Percentiles rank a stretch among this genome's conserved stretches.
phyloP scores from a whole-genome alignment of 2,113 vertebrate genomes.

The Pseudolaguvia tuberculata region DNA sequence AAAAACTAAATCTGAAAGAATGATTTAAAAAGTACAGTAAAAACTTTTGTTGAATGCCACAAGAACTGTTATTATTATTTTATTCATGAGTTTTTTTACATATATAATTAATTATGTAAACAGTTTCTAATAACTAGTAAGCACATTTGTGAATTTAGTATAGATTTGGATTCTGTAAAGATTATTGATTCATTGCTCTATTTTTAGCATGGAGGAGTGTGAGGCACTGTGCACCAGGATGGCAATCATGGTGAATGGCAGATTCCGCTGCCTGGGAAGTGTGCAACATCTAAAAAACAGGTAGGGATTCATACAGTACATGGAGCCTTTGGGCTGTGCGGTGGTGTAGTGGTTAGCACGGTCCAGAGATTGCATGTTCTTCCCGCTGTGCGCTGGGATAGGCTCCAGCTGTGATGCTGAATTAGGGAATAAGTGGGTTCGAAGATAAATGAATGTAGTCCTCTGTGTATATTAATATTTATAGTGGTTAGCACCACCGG shows the following conservation, averaged over 20 bases:
- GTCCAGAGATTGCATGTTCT: too few relatives aligned
- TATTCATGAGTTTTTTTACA: background rate
- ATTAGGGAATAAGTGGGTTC: too few relatives aligned
- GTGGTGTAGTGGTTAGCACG: too few relatives aligned
- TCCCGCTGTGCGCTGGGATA: too few relatives aligned
- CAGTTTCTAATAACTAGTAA: background rate
- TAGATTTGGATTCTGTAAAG: background rate
- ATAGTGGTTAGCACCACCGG: too few relatives aligned
- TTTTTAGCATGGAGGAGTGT: constrained; percentile 94
- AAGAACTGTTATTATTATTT: background rate
- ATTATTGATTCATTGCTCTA: constrained; percentile 14
- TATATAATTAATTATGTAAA: background rate
- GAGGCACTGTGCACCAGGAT: constrained; percentile 96
- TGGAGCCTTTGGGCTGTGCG: too few relatives aligned
- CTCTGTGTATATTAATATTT: background rate
- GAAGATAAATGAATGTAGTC: too few relatives aligned
- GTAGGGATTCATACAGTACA: constrained; percentile 57
- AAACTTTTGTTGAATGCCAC: background rate
- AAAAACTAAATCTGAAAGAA: too few relatives aligned
- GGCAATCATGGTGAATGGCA: constrained; percentile 98
- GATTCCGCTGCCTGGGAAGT: constrained; percentile 92
- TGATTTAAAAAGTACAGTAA: too few relatives aligned
- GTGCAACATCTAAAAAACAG: constrained; percentile 98
- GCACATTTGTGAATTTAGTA: background rate
- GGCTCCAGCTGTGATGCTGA: too few relatives aligned